Percentiles rank a stretch among this genome's conserved stretches.
Conservation (phyloP, 2,888 invertebrate genomes). For the Drosophila austrosaltans region DNA sequence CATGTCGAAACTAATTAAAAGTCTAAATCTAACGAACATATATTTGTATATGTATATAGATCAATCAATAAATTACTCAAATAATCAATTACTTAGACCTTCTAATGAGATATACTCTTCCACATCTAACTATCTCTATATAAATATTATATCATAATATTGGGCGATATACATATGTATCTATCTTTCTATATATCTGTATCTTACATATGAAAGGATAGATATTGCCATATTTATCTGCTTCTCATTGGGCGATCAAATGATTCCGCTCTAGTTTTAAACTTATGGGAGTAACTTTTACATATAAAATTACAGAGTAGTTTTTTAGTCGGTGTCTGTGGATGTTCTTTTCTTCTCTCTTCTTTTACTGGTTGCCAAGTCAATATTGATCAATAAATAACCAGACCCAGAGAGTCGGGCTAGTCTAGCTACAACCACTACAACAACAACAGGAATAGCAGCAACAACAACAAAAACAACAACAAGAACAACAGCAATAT, state of each 20-base stretch:
- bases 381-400: conserved; percentile 79
- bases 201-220: no score
- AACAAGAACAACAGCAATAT: conserved; percentile 49
- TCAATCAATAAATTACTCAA: no score
- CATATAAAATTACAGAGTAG: background rate
- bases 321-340: background rate
- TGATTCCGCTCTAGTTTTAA: no score
- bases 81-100: no score
- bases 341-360: conserved; percentile 10
- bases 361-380: conserved; percentile 51
- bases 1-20: background rate
- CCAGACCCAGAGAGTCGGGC: conserved; percentile 20
- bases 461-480: conserved; percentile 48
- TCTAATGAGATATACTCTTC: no score
- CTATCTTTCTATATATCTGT: no score
- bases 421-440: conserved; percentile 38
- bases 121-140: no score
- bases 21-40: background rate
- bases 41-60: background rate
- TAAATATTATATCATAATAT: no score
- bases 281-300: no score
- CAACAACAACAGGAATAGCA: conserved; percentile 48
- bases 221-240: no score
- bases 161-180: no score
- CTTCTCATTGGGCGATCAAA: no score